Conservation (phyloP, 2,888 invertebrate species). For the Andrena camellia region DNA sequence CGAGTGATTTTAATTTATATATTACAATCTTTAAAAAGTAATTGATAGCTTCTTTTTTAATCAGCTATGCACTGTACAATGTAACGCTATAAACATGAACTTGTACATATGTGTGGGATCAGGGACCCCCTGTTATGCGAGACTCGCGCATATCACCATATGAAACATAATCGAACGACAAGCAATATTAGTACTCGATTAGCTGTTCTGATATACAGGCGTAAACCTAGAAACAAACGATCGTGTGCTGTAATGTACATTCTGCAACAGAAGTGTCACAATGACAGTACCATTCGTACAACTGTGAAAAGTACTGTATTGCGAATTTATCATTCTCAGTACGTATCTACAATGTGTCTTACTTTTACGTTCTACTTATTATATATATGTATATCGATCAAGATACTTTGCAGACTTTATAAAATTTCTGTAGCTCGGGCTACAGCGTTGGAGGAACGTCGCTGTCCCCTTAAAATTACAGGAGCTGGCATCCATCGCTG, state of each 20-base stretch:
- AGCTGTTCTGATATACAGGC: constrained; percentile 18
- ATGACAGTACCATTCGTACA: constrained; percentile 5
- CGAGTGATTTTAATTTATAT: constrained; percentile 38
- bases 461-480: constrained; percentile 17
- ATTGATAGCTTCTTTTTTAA: constrained; percentile 39
- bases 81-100: constrained; percentile 49
- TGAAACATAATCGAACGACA: constrained; percentile 34
- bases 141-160: constrained; percentile 1
- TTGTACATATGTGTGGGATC: constrained; percentile 52
- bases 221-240: constrained; percentile 21
- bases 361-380: constrained; percentile 2
- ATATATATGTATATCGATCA: constrained; percentile 6
- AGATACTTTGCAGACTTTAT: constrained; percentile 18
- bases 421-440: constrained; percentile 18
- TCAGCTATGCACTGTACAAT: constrained; percentile 45
- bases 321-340: constrained; percentile 19
- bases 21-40: constrained; percentile 62
- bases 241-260: constrained; percentile 25
- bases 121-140: too few relatives aligned
- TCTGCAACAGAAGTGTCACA: constrained; percentile 21
- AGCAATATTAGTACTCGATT: constrained; percentile 27
- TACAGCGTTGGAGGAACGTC: constrained; percentile 1
- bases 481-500: not conserved
- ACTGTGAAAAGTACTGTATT: constrained; percentile 17
- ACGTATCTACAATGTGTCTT: constrained; percentile 18